Conservation (phyloP, 1,140 invertebrate genomes). For the Drosophila insularis region DNA sequence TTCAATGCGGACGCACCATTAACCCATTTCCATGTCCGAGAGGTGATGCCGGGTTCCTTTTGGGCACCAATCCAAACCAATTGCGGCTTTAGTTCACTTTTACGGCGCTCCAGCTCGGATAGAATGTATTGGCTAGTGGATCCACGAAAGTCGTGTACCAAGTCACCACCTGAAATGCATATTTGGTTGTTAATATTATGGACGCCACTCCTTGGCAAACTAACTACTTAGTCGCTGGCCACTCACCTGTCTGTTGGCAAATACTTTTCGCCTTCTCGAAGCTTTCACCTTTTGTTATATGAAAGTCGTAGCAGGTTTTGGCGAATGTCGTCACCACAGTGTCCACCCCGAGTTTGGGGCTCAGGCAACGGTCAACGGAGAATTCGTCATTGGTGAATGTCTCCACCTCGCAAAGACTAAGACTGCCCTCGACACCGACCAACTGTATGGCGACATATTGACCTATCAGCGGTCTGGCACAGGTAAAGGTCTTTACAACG, state of each 20-base stretch:
- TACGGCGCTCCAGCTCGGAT: constrained; percentile 91
- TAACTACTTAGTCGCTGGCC: no score
- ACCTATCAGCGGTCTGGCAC: constrained; percentile 91
- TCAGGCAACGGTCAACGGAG: constrained; percentile 90
- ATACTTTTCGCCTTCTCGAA: constrained; percentile 90
- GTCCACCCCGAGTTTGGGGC: constrained; percentile 87
- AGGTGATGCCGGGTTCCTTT: constrained; percentile 91
- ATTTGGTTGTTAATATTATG: neutral
- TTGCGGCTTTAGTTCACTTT: constrained; percentile 90
- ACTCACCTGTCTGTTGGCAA: constrained; percentile 86
- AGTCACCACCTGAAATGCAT: constrained; percentile 86
- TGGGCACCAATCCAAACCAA: constrained; percentile 95
- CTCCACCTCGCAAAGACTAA: constrained; percentile 95
- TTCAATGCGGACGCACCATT: constrained; percentile 86
- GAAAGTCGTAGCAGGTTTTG: constrained; percentile 94
- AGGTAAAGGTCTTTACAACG: constrained; percentile 93
- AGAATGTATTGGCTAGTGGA: constrained; percentile 88
- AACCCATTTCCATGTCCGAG: constrained; percentile 94
- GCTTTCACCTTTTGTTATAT: constrained; percentile 89
- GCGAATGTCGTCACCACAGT: constrained; percentile 91
- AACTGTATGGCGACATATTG: constrained; percentile 94
- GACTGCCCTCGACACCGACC: constrained; percentile 93
- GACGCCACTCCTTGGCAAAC: neutral
- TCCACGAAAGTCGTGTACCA: constrained; percentile 88
- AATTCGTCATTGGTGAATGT: constrained; percentile 96